phyloP scores from a whole-genome alignment of 2,888 invertebrate genomes.

The Deilephila porcellus region DNA sequence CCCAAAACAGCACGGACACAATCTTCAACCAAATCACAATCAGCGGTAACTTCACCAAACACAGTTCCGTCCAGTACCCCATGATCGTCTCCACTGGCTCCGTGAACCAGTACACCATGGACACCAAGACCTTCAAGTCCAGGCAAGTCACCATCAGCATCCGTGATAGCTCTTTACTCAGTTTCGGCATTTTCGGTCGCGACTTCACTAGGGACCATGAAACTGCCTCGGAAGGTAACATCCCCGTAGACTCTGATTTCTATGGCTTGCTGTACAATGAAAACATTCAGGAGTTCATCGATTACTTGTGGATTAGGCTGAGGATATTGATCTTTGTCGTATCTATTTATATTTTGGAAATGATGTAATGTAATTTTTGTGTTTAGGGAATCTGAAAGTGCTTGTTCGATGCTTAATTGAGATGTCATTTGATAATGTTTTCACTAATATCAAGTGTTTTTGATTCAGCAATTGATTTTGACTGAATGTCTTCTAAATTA shows the following conservation, averaged over 20 bases:
- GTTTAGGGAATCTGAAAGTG: not conserved
- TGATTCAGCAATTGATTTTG: no score
- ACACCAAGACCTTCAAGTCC: conserved; percentile 40
- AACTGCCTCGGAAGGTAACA: conserved; percentile 38
- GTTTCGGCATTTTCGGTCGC: conserved; percentile 64
- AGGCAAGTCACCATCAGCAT: conserved; percentile 53
- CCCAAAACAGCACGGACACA: conserved; percentile 52
- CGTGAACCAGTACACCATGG: conserved; percentile 49
- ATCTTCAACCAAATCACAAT: conserved; percentile 62
- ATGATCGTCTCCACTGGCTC: conserved; percentile 52
- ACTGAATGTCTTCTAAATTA: no score
- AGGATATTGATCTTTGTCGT: conserved; percentile 68
- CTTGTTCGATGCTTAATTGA: not conserved
- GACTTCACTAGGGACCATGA: conserved; percentile 59
- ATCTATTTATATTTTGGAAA: conserved; percentile 77
- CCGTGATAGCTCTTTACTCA: conserved; percentile 49
- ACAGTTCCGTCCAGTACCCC: conserved; percentile 59
- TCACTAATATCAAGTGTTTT: no score
- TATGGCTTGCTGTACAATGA: conserved; percentile 59
- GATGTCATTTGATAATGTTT: not conserved
- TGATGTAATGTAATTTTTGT: conserved; percentile 61
- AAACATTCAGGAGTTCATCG: conserved; percentile 67
- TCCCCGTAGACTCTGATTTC: conserved; percentile 53
- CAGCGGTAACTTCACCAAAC: conserved; percentile 57
- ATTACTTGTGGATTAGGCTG: conserved; percentile 75